Evolutionary conservation across 2,888 invertebrate species (phyloP), one percentile per base, ranked within the genome.

Genomic region (Dryomyza anilis): DNA sequence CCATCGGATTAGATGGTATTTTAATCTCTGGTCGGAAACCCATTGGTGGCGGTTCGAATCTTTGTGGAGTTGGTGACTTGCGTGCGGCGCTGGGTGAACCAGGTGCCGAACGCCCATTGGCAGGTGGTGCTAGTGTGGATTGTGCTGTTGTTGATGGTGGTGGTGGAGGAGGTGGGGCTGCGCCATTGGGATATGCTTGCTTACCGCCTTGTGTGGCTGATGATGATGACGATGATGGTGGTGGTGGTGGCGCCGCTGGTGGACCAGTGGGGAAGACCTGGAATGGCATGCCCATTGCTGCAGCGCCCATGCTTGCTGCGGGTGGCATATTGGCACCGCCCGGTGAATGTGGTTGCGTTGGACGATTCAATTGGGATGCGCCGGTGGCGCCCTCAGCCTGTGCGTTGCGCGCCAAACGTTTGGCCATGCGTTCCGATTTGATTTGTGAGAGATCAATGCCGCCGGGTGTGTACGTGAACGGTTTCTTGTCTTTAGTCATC

Each of bases 401-500:
- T n/a, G 90, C 90, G 75, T 91, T 91, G 70, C 89, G 86, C 25
- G 86, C 86, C 67, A 86, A 82, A 33, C 95, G 86, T 72, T 93
- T 87, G 3, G 92, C 93, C 94, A 96, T 95, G 73, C 94, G 88
- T 10, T 95, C 95, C 61, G 94, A 95, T 69, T 89, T 88, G 67
- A 96, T 95, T 84, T 96, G 94, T 10, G 94, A 94, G 59, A 96
- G 85, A 82, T 96, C 94, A 66, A 96, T 87, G 70, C 96, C 96
- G 19, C 96, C 95, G 1, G 96, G 96, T 19, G 95, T 95, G 82
- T 96, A 96, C n/a, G 96, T 96, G 81, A 96, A 96, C 12, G 96
- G 96, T 78, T 96, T 96, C 84, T 96, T 96, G 84, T 96, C 96
- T 84, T 95, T 95, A 76, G 93, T 94, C 91, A 95, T 91, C 94